phyloP scores from a whole-genome alignment of 2,113 vertebrate genomes.

The Psilopogon haemacephalus region DNA sequence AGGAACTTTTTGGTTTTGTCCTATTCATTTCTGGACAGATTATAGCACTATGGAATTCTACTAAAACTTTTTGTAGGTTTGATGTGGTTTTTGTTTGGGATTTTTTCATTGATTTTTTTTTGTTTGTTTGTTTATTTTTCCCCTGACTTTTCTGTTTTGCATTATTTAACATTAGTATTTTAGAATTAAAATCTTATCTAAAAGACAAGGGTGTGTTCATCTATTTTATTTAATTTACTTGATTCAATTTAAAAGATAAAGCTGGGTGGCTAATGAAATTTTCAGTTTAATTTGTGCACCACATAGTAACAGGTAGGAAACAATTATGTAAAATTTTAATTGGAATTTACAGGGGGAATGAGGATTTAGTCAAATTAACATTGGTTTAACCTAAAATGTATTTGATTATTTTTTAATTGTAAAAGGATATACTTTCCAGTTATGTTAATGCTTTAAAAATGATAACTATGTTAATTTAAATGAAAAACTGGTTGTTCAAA shows the following conservation, averaged over 20 bases:
- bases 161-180: not conserved
- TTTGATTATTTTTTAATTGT: slow-evolving; percentile 9
- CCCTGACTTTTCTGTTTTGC: not conserved
- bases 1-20: not conserved
- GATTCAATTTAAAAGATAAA: slow-evolving; percentile 33
- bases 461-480: not conserved
- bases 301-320: slow-evolving; percentile 40
- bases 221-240: slow-evolving; percentile 33
- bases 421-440: not conserved
- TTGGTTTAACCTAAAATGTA: slow-evolving; percentile 15
- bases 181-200: not conserved
- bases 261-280: slow-evolving; percentile 42
- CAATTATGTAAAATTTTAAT: slow-evolving; percentile 45
- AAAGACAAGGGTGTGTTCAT: not conserved
- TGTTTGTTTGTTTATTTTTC: not conserved
- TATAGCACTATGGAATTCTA: not conserved
- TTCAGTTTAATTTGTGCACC: slow-evolving; percentile 20
- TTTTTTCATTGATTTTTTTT: too few relatives aligned
- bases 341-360: slow-evolving; percentile 27
- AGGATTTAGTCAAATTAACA: slow-evolving; percentile 34
- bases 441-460: not conserved
- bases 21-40: not conserved
- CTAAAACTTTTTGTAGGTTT: not conserved
- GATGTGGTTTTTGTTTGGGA: too few relatives aligned
- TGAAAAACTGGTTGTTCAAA: not conserved